Evolutionary conservation across 2,113 vertebrate genomes (phyloP), one percentile per base, ranked within the genome.

Genomic region (Corynorhinus townsendii): DNA sequence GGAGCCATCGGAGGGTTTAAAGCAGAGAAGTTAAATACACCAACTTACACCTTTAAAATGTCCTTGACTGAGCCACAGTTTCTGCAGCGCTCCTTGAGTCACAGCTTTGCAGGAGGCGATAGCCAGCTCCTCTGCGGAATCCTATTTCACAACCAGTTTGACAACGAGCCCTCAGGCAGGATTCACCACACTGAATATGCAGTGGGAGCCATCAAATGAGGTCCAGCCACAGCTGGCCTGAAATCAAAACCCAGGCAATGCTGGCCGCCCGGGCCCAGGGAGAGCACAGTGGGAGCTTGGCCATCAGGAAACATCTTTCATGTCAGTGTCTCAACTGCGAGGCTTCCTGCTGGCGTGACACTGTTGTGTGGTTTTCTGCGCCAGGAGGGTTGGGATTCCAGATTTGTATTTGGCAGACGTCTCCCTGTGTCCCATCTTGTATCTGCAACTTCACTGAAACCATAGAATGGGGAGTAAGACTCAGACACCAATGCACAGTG

Each of bases 181-280:
- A 99, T 99, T 96, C 99, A 99, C 98, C 99, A 99, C 97, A 99
- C 99, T 77, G 99, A 99, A 90, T 99, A 99, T 91, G 99, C 99
- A 76, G 99, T 99, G 99, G 99, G 99, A 98, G 99, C 99, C 22
- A 99, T 99, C 97, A 99, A 99, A 87, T 99, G 99, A 97, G 99
- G 99, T 11, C 99, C 99, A 49, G 99, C 99, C 69, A 99, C 99
- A 1, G 99, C 99, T 62, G 99, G 99, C 59, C 98, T 99, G 69
- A 99, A 99, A 95, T 99, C 99, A 0, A 99, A 97, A 98, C 98
- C 0, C 99, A 99, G 2, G 99, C 99, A 11, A 99, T 99, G 47
- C 98, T 99, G 38, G 99, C 99, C 80, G 99, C 99, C 49, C 15
- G 49, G 49, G 33, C 33, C 96, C 99, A 43, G 99, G 99, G 99